Evolutionary conservation across 2,888 invertebrate species (phyloP).

Genomic region (Tetragnatha montana): DNA sequence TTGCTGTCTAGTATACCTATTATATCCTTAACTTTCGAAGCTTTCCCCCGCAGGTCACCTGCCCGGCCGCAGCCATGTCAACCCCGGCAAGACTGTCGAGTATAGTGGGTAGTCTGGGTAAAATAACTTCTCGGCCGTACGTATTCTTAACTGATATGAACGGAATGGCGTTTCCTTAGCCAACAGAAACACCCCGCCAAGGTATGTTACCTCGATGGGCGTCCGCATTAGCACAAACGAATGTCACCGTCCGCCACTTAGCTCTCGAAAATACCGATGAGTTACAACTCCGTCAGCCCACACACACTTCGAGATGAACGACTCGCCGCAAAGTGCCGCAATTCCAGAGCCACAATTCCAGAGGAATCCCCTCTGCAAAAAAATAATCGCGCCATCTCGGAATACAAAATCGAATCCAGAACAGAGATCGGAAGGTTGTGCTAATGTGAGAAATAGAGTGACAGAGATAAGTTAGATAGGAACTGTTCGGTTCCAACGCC

Average conservation of each 20-base stretch:
- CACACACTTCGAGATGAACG: constrained; percentile 38
- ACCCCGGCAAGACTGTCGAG: constrained; percentile 66
- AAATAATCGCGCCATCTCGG: constrained; percentile 21
- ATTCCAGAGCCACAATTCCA: constrained; percentile 44
- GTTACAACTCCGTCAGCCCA: constrained; percentile 26
- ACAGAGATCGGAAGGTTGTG: constrained; percentile 23
- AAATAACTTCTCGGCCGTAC: too few relatives aligned
- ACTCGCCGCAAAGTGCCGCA: constrained; percentile 15
- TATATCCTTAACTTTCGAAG: not conserved
- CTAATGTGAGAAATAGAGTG: constrained; percentile 50
- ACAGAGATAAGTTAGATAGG: constrained; percentile 30
- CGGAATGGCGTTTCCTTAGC: too few relatives aligned
- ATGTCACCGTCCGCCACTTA: constrained; percentile 24
- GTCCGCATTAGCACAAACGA: constrained; percentile 15
- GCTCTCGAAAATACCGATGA: constrained; percentile 20
- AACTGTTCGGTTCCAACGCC: constrained; percentile 5
- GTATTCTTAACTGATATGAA: too few relatives aligned
- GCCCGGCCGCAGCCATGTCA: constrained; percentile 60
- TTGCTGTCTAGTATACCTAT: too few relatives aligned
- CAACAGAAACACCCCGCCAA: constrained; percentile 33
- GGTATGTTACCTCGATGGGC: constrained; percentile 41
- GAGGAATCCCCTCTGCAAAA: constrained; percentile 13
- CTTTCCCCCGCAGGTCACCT: constrained; percentile 52
- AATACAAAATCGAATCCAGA: constrained; percentile 33
- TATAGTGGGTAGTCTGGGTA: too few relatives aligned